Conservation (phyloP, 2,888 invertebrate species). For the Tortricodes alternella region DNA sequence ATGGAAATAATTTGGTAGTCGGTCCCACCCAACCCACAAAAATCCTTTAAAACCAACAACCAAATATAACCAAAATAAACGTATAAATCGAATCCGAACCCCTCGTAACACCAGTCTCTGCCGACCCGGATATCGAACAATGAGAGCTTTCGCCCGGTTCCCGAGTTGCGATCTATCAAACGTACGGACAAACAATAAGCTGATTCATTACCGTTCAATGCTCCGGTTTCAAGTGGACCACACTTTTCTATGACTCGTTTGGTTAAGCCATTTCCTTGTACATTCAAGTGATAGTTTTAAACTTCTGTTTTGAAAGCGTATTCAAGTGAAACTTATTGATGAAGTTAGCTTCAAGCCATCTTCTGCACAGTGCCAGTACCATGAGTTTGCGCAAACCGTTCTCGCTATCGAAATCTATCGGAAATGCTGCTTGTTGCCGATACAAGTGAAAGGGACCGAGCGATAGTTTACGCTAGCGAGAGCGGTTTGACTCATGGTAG, state of each 20-base stretch:
- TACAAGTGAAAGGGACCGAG: too few species aligned
- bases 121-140: slow-evolving; percentile 15
- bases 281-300: neutral
- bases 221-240: slow-evolving; percentile 41
- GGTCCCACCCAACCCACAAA: too few species aligned
- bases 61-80: slow-evolving; percentile 24
- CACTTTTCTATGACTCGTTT: neutral
- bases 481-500: too few species aligned
- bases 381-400: too few species aligned
- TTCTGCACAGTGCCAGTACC: too few species aligned
- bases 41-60: too few species aligned
- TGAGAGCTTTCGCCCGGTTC: slow-evolving; percentile 4
- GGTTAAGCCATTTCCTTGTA: slow-evolving; percentile 1
- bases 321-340: too few species aligned
- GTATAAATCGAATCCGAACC: slow-evolving; percentile 37
- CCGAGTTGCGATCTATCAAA: slow-evolving; percentile 37
- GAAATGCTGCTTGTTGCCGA: too few species aligned
- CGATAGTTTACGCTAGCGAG: too few species aligned
- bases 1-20: too few species aligned
- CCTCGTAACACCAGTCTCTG: slow-evolving; percentile 26
- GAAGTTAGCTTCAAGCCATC: too few species aligned
- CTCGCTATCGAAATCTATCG: too few species aligned
- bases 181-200: slow-evolving; percentile 44
- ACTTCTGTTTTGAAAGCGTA: neutral
- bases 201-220: slow-evolving; percentile 53